Evolutionary conservation across 2,113 vertebrate genomes (phyloP), one percentile per base, ranked within the genome.

Genomic region (Spilogale gracilis): DNA sequence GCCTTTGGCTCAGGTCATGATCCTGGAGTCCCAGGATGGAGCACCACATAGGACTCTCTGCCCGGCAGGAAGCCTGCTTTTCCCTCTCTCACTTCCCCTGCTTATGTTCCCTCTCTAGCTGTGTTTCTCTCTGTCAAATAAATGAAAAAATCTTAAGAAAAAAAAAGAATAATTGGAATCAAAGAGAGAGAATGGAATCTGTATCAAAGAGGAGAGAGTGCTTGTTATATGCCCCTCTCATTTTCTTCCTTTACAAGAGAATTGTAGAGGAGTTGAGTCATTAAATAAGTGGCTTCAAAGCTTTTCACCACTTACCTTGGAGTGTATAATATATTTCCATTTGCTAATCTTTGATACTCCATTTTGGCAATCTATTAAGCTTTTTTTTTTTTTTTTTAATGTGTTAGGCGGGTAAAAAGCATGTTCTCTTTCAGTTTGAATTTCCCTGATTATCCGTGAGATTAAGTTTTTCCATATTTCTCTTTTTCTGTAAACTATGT

Each of bases 251-350:
- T 60, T 79, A 74, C 13, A 61, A 74, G 20, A 56, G 17, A 89
- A 81, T 78, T 23, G 43, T 58, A 79, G 17, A 27, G 17, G 6
- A 71, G 20, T 65, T 5, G 9, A 80, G 18, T 84, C 61, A 63
- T 94, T 92, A 80, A 48, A 76, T 65, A 88, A 58, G 86, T 80
- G 8, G 4, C 5, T 76, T 97, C 18, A 61, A 81, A 82, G 89
- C 3, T 65, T 65, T 82, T 73, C 45, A 58, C 17, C 27, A 13
- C 25, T 56, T 91, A 86, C 4, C 43, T 1, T 91, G n/a, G 48
- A 4, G 7, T 56, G 4, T 23, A 18, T 13, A 23, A n/a, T 90
- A 27, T 17, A 27, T 89, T 92, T 85, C 65, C 18, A 18, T 78
- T 91, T 76, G 20, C 12, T 73, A 71, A 79, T 96, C 32, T 94